Conservation (phyloP, 1,140 invertebrate genomes). For the Lucilia cuprina region DNA sequence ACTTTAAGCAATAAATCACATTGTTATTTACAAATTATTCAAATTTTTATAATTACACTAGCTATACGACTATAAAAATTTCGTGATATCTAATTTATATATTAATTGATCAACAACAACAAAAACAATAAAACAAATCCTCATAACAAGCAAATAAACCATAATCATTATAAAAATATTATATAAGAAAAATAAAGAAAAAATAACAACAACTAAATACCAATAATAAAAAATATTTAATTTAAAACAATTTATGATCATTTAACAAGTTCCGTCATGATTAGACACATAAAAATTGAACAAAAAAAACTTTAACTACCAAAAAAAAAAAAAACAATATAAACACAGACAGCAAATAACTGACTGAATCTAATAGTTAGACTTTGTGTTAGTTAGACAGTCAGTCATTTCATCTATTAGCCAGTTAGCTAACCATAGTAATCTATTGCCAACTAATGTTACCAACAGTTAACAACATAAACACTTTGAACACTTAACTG, state of each 20-base stretch:
- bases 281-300: conserved; percentile 9
- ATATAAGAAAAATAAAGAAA: background rate
- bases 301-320: background rate
- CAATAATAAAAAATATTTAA: conserved; percentile 31
- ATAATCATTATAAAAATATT: too few species aligned
- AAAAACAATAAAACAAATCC: too few species aligned
- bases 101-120: too few species aligned
- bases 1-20: too few species aligned
- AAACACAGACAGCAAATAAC: background rate
- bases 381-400: background rate
- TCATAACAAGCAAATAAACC: too few species aligned
- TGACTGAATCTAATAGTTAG: background rate
- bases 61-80: too few species aligned
- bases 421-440: background rate
- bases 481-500: conserved; percentile 26
- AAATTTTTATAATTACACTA: too few species aligned
- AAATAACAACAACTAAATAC: background rate
- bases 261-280: conserved; percentile 35
- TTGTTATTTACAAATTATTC: too few species aligned
- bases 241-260: conserved; percentile 35
- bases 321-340: background rate
- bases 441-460: conserved; percentile 6
- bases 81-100: too few species aligned
- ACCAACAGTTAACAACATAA: conserved; percentile 25
- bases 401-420: background rate